phyloP scores from a whole-genome alignment of 2,113 vertebrate species.

The Galeopterus variegatus region DNA sequence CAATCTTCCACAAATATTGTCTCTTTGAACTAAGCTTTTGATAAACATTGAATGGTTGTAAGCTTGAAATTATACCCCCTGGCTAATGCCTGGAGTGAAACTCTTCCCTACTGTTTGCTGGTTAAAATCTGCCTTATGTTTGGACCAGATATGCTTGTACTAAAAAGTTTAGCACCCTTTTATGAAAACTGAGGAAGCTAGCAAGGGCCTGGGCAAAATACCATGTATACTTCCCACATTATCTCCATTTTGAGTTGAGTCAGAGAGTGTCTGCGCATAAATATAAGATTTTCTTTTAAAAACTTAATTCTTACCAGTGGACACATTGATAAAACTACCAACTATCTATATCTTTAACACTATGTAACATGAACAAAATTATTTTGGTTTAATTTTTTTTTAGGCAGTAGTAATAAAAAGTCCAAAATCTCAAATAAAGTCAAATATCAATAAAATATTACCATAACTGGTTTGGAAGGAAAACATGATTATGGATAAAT shows the following conservation, averaged over 20 bases:
- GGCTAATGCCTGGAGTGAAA: constrained; percentile 3
- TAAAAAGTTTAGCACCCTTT: not conserved
- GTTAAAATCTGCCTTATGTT: not conserved
- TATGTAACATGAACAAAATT: not conserved
- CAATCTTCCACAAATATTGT: constrained; percentile 54
- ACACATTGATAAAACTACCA: not conserved
- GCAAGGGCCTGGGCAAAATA: not conserved
- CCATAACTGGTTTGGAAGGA: not conserved
- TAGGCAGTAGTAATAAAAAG: not conserved
- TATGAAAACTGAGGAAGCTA: not conserved
- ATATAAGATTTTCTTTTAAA: not conserved
- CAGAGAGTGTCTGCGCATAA: not conserved
- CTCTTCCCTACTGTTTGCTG: not conserved
- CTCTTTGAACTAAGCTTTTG: constrained; percentile 73
- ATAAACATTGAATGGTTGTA: constrained; percentile 58
- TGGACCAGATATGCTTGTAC: not conserved
- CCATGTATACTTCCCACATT: not conserved
- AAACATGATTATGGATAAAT: not conserved
- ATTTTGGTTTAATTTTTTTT: not conserved
- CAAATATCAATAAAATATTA: not conserved
- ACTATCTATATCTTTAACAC: not conserved
- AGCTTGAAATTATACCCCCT: constrained; percentile 51
- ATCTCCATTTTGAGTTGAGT: not conserved
- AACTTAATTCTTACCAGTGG: not conserved
- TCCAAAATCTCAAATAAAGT: constrained; percentile 2